phyloP scores from a whole-genome alignment of 1,140 invertebrate genomes.

The Drosophila pandora region DNA sequence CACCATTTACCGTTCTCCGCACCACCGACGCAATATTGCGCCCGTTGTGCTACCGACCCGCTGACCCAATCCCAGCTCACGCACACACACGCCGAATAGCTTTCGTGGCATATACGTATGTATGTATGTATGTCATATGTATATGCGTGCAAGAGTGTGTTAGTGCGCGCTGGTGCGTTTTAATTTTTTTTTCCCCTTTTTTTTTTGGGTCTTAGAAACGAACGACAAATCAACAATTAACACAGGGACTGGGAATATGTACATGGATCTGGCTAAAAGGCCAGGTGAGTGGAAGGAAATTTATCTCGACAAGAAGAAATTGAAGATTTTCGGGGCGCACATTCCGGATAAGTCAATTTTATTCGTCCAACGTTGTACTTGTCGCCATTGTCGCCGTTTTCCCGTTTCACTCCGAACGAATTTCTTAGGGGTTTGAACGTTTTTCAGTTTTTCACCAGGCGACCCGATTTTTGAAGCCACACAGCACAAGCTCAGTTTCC shows the following conservation, averaged over 20 bases:
- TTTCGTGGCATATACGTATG: conserved; percentile 10
- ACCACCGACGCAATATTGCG: conserved; percentile 69
- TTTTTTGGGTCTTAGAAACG: conserved; percentile 9
- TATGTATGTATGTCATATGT: not conserved
- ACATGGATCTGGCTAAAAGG: not conserved
- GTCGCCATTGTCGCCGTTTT: conserved; percentile 19
- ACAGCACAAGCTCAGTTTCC: conserved; percentile 46
- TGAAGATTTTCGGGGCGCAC: not conserved
- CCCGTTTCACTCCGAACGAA: conserved; percentile 23
- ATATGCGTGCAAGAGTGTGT: conserved; percentile 9
- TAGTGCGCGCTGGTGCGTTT: conserved; percentile 42
- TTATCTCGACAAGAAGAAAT: not conserved
- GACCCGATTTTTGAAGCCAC: conserved; percentile 72
- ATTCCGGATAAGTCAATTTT: not conserved
- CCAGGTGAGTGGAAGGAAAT: not conserved
- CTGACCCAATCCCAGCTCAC: conserved; percentile 70
- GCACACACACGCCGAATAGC: conserved; percentile 29
- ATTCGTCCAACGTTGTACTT: not conserved
- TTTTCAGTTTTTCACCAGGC: conserved; percentile 75
- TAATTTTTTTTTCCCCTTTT: conserved; percentile 13
- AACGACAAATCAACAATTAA: conserved; percentile 55
- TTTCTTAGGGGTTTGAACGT: conserved; percentile 41
- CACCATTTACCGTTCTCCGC: conserved; percentile 30
- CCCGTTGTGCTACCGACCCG: conserved; percentile 72
- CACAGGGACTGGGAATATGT: conserved; percentile 15